A percentile compares a stretch with the other conserved stretches of the same genome.
Evolutionary conservation across 2,113 vertebrate species (phyloP).

Genomic region (Mohoua ochrocephala): DNA sequence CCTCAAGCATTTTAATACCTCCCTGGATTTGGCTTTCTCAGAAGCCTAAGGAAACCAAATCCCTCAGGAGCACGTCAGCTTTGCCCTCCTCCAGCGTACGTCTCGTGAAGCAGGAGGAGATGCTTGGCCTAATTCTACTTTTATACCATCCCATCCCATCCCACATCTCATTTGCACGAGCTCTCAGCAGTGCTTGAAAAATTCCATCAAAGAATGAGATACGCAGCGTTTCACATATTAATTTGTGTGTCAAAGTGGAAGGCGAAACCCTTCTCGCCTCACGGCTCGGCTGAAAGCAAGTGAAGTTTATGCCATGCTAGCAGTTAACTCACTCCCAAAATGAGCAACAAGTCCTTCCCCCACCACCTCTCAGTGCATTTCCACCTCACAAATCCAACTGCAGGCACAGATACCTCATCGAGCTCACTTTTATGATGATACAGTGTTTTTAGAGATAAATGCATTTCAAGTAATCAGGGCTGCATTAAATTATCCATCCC

Average conservation of each 20-base stretch:
- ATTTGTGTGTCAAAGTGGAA: background rate
- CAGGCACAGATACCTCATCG: accelerated
- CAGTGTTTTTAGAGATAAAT: background rate
- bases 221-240: background rate
- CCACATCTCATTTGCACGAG: background rate
- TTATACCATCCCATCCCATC: background rate
- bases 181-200: background rate
- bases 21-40: background rate
- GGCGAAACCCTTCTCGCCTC: background rate
- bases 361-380: background rate
- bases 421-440: background rate
- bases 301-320: accelerated
- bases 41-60: background rate
- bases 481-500: background rate
- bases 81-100: background rate
- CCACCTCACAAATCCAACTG: background rate
- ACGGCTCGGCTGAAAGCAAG: background rate
- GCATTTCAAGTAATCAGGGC: background rate
- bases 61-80: background rate
- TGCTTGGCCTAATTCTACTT: background rate
- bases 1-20: background rate
- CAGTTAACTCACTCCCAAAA: background rate
- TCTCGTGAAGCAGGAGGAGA: background rate
- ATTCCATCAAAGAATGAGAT: background rate
- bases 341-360: background rate